Base-by-base conservation (phyloP, 2,113 vertebrate species). In the Uropsilus gracilis region DNA sequence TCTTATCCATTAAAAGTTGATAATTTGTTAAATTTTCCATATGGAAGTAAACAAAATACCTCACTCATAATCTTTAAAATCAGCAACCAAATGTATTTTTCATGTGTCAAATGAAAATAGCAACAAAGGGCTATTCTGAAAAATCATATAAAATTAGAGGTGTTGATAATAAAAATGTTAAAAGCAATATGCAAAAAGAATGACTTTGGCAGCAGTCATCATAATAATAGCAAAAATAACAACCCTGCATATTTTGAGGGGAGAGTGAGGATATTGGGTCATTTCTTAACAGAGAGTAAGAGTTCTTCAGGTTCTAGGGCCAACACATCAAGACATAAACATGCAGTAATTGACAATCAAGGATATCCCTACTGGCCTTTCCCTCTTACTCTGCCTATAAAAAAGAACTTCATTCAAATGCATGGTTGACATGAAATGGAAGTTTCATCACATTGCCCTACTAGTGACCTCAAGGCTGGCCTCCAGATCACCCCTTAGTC, bases 381-480 rank as follows among this genome's bases (percentile, higher is more conserved):
- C 26, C 26, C 72, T 91, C 64, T 95, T 93, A 72, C 30, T 90
- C 48, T 64, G 84, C 44, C 86, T 95, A 68, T 90, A 88, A 97
- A 96, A 91, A 72, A 84, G 34, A 86, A 87, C 61, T 95, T 94
- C 94, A 94, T 96, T 97, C 93, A 96, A 97, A 89, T 48, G 72
- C 75, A 50, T 81, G 89, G 90, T 95, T 97, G 97, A 95, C 93
- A 95, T 87, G 94, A 96, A 96, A 97, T 81, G 96, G 86, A 93
- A 96, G 69, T 77, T 94, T 95, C 86, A 91, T 90, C 66, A 44
- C 24, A 24, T 61, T 96, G 97, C 97, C 97, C 97, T 96, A 91
- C 64, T 97, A 69, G 17, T 97, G 97, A 98, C 97, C 97, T 97
- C 96, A 86, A n/a, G 44, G 90, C 88, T 96, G 97, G 97, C 97